These are phyloP conservation scores for Todiramphus saurophagus DNA, from an alignment of 2,113 vertebrate genomes.

Conservation along the genomic window DNA sequence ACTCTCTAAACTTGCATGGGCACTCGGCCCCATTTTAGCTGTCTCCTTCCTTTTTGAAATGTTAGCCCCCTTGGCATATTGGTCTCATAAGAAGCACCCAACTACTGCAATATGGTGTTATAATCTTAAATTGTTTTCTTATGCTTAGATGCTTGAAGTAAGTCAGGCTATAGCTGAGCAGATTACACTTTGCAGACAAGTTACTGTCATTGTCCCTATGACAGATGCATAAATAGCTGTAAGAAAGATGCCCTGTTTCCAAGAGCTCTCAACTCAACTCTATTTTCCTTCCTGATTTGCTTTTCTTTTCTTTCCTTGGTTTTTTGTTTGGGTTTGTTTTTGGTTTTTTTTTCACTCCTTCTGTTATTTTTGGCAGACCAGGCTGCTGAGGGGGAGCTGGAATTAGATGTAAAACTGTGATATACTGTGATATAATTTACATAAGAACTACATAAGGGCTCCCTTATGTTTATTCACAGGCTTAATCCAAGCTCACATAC, in stretches of 20 bases:
- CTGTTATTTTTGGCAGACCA: slow-evolving; percentile 71
- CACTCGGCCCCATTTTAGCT: slow-evolving; percentile 28
- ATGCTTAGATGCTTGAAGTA: background rate
- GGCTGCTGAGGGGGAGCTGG: slow-evolving; percentile 62
- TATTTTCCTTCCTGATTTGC: slow-evolving; percentile 38
- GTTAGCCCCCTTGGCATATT: slow-evolving; percentile 15
- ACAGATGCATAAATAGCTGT: slow-evolving; percentile 49
- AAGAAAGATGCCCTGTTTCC: slow-evolving; percentile 50
- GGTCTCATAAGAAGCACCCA: background rate
- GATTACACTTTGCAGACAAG: slow-evolving; percentile 46
- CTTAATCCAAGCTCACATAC: slow-evolving; percentile 71
- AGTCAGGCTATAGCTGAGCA: slow-evolving; percentile 51
- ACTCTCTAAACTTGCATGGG: slow-evolving; percentile 37
- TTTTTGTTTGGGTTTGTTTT: background rate
- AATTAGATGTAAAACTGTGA: slow-evolving; percentile 70
- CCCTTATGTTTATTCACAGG: slow-evolving; percentile 74
- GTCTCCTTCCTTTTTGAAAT: slow-evolving; percentile 30
- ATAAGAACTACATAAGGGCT: slow-evolving; percentile 64
- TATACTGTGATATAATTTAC: slow-evolving; percentile 65
- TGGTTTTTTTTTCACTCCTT: slow-evolving; percentile 12
- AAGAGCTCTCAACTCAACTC: slow-evolving; percentile 41
- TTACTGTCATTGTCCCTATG: slow-evolving; percentile 24
- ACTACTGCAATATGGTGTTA: background rate
- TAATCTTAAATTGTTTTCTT: background rate
- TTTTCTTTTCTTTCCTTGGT: background rate